phyloP scores from a whole-genome alignment of 2,797 vertebrate genomes.

The Liasis olivaceus region DNA sequence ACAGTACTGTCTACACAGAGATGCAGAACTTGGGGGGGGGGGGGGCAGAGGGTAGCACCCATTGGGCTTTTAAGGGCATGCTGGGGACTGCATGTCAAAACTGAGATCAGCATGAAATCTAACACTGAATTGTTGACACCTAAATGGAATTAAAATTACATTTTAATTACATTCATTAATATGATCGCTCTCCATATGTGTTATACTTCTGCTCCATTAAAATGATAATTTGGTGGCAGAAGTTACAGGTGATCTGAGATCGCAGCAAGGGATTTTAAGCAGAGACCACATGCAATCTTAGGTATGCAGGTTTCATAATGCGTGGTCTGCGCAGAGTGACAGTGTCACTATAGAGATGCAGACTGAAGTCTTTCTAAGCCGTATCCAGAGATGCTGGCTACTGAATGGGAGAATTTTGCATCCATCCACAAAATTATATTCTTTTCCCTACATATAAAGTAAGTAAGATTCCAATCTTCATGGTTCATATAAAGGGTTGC shows the following conservation, averaged over 20 bases:
- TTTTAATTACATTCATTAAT: not conserved
- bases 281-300: too few species aligned
- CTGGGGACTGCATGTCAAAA: not conserved
- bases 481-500: not conserved
- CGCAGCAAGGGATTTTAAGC: too few species aligned
- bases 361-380: not conserved
- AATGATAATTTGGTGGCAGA: not conserved
- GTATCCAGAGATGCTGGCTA: not conserved
- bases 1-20: not conserved
- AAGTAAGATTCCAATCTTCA: not conserved
- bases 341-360: too few species aligned
- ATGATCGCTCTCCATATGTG: not conserved
- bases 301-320: too few species aligned
- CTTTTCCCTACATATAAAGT: not conserved
- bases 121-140: not conserved
- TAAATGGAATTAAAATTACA: not conserved
- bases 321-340: too few species aligned
- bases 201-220: not conserved
- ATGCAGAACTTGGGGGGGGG: not conserved
- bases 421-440: too few species aligned
- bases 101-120: not conserved
- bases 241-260: not conserved
- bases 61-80: too few species aligned
- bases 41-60: not conserved
- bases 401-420: not conserved